Base-by-base conservation (phyloP, 2,113 vertebrate species). In the Eurypyga helias region DNA sequence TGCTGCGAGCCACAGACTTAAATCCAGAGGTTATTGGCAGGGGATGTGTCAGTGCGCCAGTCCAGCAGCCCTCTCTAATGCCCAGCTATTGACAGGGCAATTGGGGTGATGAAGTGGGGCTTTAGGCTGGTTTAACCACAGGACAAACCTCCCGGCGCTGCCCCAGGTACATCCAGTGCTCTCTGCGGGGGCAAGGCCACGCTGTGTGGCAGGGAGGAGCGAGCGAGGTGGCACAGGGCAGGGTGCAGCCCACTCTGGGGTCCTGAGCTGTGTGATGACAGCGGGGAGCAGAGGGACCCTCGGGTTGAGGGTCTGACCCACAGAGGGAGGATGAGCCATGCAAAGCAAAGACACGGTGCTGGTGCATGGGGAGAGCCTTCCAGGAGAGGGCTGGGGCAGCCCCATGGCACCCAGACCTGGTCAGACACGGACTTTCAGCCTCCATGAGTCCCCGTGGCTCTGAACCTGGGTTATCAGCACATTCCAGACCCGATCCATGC, bases 251-350 rank as follows among this genome's bases (percentile, higher is more conserved):
- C n/a, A 48, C 17, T 7, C 1, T 0, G 17, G 11, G 55, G 13
- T 45, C 2, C 5, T 51, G 45, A 13, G 64, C 33, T 58, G 24
- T 33, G 34, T 1, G 2, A 65, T 34, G 51, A 17, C 6, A 1
- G 4, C 7, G 13, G 13, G 25, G 20, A 41, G 24, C 34, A 65
- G 41, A 61, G 34, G 58, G 5, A 2, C 2, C 24, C 31, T 31
- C 9, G 0, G 1, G 29, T 17, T 0, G 0, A 20, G 46, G 26
- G 29, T 64, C 72, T 43, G 46, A 66, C 52, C 46, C 55, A 21
- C 1, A 0, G 41, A 1, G 2, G 26, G 9, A 36, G 25, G 41
- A 43, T 0, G 1, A 49, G 71, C 0, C 2, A 13, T 34, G 8
- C n/a, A 34, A 51, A 71, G 57, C 17, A 3, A 41, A 57, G 51